Evolutionary conservation across 2,797 vertebrate species (phyloP).

Genomic region (Hyperoplus immaculatus): DNA sequence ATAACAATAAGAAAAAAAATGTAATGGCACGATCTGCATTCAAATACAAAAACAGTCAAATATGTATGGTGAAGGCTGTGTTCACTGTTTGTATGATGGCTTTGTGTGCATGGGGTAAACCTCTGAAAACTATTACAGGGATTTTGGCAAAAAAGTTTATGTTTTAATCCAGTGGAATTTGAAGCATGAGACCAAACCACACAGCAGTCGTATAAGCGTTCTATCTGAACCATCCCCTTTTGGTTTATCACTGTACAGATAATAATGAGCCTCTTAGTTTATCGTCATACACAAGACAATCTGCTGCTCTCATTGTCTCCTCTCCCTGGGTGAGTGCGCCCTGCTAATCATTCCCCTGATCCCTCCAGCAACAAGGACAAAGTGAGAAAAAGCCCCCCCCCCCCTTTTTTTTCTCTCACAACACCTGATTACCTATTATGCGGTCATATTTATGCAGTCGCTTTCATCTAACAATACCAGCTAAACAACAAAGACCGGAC

Average conservation of each 20-base stretch:
- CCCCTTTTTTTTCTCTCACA: constrained; percentile 11
- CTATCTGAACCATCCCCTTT: constrained; percentile 74
- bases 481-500: constrained; percentile 35
- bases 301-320: constrained; percentile 65
- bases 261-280: constrained; percentile 80
- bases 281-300: constrained; percentile 71
- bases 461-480: constrained; percentile 56
- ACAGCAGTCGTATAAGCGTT: constrained; percentile 51
- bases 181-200: constrained; percentile 42
- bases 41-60: no score
- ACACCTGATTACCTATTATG: constrained; percentile 66
- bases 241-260: constrained; percentile 74
- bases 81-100: background rate
- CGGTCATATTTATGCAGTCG: constrained; percentile 15
- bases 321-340: constrained; percentile 57
- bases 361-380: constrained; percentile 60
- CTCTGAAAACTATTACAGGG: constrained; percentile 29
- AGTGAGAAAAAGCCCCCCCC: constrained; percentile 41
- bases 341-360: constrained; percentile 57
- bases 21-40: no score
- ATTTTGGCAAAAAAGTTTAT: constrained; percentile 34
- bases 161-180: constrained; percentile 45
- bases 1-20: background rate
- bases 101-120: background rate
- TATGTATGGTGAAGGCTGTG: no score